A percentile compares a stretch with the other conserved stretches of the same genome.
These are phyloP conservation scores for Gnathonemus longibarbis DNA, from an alignment of 2,113 vertebrate genomes.

Conservation along the genomic window DNA sequence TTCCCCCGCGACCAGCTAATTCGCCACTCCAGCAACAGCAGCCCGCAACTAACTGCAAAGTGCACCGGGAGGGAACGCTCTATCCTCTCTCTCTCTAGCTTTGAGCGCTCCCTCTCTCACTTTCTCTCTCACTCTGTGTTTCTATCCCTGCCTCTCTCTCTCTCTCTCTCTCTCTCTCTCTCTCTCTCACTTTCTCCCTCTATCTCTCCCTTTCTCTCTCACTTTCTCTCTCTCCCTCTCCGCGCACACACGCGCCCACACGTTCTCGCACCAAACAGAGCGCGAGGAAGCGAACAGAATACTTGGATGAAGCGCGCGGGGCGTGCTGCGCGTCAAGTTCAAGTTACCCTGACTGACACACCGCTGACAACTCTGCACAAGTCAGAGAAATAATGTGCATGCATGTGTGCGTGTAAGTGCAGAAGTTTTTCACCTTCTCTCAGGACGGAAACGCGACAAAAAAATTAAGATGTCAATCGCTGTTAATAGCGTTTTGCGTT, in stretches of 20 bases:
- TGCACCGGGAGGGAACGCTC: conserved; percentile 62
- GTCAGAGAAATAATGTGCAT: neutral
- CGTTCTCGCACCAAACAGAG: conserved; percentile 25
- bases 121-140: conserved; percentile 31
- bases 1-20: conserved; percentile 67
- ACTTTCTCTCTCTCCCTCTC: conserved; percentile 36
- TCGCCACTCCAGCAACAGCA: conserved; percentile 67
- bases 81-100: conserved; percentile 23
- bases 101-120: conserved; percentile 1
- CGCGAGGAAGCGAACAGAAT: conserved; percentile 28
- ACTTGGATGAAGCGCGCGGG: conserved; percentile 21
- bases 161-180: conserved; percentile 28
- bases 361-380: conserved; percentile 26
- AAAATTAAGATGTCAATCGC: neutral
- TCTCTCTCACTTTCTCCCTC: conserved; percentile 32
- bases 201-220: conserved; percentile 23
- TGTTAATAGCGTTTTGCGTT: neutral
- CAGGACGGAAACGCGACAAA: neutral
- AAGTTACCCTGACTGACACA: conserved; percentile 34
- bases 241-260: conserved; percentile 29
- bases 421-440: conserved; percentile 12
- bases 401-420: neutral
- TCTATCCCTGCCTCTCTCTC: conserved; percentile 36
- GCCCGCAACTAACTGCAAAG: conserved; percentile 73
- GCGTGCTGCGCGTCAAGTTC: conserved; percentile 25